A percentile compares a stretch with the other conserved stretches of the same genome.
phyloP scores from a whole-genome alignment of 2,888 invertebrate genomes.

The Hanleya hanleyi region DNA sequence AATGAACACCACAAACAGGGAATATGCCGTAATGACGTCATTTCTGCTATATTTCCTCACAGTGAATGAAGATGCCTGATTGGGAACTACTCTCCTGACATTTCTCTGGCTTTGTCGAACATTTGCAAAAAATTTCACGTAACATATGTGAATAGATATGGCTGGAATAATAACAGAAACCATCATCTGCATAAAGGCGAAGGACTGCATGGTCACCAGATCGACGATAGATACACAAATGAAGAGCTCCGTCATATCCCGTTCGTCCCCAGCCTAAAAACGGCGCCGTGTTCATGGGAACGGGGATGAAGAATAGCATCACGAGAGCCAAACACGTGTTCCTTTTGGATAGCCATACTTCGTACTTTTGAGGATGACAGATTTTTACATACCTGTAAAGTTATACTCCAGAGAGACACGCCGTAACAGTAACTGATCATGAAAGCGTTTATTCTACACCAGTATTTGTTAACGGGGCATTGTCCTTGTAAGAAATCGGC shows the following conservation, averaged over 20 bases:
- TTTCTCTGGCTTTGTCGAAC: background rate
- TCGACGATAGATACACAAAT: constrained; percentile 28
- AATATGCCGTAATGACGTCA: constrained; percentile 15
- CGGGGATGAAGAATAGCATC: constrained; percentile 13
- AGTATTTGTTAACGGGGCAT: constrained; percentile 4
- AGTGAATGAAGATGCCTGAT: background rate
- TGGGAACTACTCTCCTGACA: background rate
- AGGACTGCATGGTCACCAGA: constrained; percentile 8
- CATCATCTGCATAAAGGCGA: constrained; percentile 10
- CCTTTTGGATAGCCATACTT: constrained; percentile 2
- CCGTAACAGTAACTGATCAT: constrained; percentile 13
- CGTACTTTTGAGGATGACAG: constrained; percentile 21
- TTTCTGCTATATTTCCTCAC: constrained; percentile 17
- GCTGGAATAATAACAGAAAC: constrained; percentile 9
- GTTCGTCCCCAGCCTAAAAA: constrained; percentile 22
- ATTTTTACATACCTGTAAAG: constrained; percentile 29
- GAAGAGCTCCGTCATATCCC: background rate
- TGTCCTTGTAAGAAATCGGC: constrained; percentile 4
- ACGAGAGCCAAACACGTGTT: constrained; percentile 4
- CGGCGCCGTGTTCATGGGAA: constrained; percentile 4
- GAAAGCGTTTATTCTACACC: constrained; percentile 23
- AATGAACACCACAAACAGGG: constrained; percentile 25
- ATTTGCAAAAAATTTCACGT: constrained; percentile 11
- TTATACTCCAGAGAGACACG: constrained; percentile 21
- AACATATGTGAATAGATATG: constrained; percentile 13